phyloP scores from a whole-genome alignment of 2,113 vertebrate genomes.

The Eidolon helvum region DNA sequence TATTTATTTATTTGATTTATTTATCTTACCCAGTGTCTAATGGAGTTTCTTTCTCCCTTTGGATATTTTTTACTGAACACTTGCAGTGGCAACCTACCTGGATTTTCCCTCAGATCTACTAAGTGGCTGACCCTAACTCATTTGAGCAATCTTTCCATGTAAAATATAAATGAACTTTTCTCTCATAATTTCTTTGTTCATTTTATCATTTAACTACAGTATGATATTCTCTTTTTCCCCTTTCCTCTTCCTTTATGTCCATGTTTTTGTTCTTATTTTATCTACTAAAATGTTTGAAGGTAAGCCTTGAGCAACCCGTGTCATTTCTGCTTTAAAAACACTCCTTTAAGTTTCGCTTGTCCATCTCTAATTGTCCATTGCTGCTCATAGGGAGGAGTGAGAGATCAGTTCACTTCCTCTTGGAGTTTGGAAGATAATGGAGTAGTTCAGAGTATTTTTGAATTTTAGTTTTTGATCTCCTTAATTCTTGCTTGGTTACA shows the following conservation, averaged over 20 bases:
- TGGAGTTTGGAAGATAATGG: background rate
- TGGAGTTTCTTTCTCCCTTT: background rate
- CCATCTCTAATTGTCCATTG: background rate
- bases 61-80: background rate
- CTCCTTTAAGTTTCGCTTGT: background rate
- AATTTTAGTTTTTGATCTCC: background rate
- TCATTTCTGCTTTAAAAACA: slow-evolving; percentile 31
- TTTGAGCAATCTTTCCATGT: background rate
- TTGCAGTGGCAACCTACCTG: background rate
- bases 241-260: background rate
- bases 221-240: background rate
- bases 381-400: background rate
- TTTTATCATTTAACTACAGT: background rate
- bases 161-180: background rate
- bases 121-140: background rate
- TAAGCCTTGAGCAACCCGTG: background rate
- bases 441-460: background rate
- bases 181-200: background rate
- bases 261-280: slow-evolving; percentile 20
- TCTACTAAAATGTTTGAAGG: background rate
- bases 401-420: background rate
- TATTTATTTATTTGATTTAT: background rate
- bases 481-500: background rate
- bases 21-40: background rate
- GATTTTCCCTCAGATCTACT: background rate